Evolutionary conservation across 2,888 invertebrate genomes (phyloP), one percentile per base, ranked within the genome.

Genomic region (Leptopilina syphax): DNA sequence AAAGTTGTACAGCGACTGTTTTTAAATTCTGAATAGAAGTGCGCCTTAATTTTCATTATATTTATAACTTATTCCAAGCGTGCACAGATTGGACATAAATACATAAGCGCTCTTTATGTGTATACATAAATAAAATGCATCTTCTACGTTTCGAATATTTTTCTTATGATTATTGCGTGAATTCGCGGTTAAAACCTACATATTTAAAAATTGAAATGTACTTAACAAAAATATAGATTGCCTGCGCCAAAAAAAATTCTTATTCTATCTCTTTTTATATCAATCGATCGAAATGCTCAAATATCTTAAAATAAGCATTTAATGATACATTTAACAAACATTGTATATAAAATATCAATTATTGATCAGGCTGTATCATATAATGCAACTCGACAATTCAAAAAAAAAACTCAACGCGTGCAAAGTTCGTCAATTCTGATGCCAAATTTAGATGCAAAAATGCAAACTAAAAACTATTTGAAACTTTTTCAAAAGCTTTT

Each of bases 11-110:
- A 63, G 6, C 18, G 18, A 63, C 24, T 63, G 24, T 63, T 63
- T 24, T 63, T 24, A 63, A 63, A 24, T 63, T 24, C 63, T 63
- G 63, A 24, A 4, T 3, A 24, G 24, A 24, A 24, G 18, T 63
- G 63, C 63, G 63, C 24, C 63, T 63, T 63, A 63, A 63, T 63
- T 63, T 63, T 63, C 63, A 63, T 63, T 63, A 63, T 63, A 63
- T 63, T 18, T 63, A 63, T 63, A 63, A 63, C 63, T 63, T 9
- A 63, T 63, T 63, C 24, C 3, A 18, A 9, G 60, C 12, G 6
- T 60, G 8, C 9, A 63, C 24, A 34, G 34, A 34, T 34, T 34
- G 8, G 27, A 8, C 8, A 47, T 60, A 24, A n/a, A 24, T 18
- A 24, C 8, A 63, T 63, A 3, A 63, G n/a, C 18, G 18, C 60